These are phyloP conservation scores for Thysanoteuthis rhombus DNA, from an alignment of 2,888 invertebrate species.

Conservation along the genomic window DNA sequence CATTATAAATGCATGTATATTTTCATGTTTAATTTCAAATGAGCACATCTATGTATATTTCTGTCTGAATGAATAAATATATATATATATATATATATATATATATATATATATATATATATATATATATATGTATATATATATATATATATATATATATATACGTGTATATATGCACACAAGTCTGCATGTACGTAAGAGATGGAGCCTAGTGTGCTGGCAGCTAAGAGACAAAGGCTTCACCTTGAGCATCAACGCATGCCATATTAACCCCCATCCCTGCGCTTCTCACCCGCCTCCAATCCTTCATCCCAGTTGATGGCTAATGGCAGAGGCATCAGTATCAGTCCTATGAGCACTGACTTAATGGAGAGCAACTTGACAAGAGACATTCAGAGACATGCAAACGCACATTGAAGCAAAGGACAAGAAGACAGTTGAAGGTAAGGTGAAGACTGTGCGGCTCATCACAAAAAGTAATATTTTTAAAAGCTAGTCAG, in stretches of 20 bases:
- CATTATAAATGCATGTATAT: background rate
- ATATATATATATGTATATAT: background rate
- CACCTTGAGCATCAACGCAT: background rate
- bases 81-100: background rate
- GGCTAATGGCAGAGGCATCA: conserved; percentile 12
- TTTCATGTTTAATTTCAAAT: background rate
- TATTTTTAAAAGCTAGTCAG: conserved; percentile 12
- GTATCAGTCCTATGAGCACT: background rate
- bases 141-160: background rate
- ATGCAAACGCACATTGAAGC: background rate
- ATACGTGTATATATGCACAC: too few relatives aligned
- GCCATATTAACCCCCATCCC: background rate
- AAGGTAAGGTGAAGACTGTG: background rate
- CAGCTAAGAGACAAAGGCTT: background rate
- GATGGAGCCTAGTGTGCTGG: background rate
- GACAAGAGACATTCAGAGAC: conserved; percentile 12
- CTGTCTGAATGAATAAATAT: too few relatives aligned
- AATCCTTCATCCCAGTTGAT: background rate
- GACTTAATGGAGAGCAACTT: background rate
- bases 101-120: background rate
- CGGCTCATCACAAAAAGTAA: background rate
- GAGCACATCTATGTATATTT: background rate
- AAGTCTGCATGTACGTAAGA: background rate
- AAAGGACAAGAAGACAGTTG: background rate
- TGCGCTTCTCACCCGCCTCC: too few relatives aligned